Base-by-base conservation (phyloP, 2,888 invertebrate genomes). In the Himalopsyche anomala region DNA sequence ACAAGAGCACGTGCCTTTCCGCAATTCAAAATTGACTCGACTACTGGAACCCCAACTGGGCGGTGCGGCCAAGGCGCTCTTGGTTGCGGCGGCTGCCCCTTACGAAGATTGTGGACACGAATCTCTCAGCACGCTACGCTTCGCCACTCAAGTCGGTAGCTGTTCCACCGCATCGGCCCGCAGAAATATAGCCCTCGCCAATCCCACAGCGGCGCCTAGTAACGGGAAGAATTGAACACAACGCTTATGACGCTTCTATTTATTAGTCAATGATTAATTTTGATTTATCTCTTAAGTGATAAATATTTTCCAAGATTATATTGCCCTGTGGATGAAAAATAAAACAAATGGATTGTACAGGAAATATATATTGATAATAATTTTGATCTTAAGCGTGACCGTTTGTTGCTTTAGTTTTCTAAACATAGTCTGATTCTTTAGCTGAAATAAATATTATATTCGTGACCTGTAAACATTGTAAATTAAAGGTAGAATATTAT, bases 61-160 rank as follows among this genome's bases (percentile, higher is more conserved):
- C 8, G 97, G 97, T 0, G 96, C 96, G 90, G 96, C 96, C 0
- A 97, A 97, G 90, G 96, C 96, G 0, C 91, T 97, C 2, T 96
- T 97, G 96, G 95, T 97, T 89, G 94, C 97, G 1, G 96, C 97
- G 90, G 94, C 97, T 36, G 94, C 96, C 0, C 97, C 97, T 0
- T 93, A 95, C 82, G 95, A 95, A 84, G 95, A 96, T 56, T 95
- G 95, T 89, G 95, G 94, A 89, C 93, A 92, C 56, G 97, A 97
- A 91, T 95, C 95, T 0, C 91, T 96, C 0, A 96, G 95, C 90
- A 96, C 96, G 0, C 91, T 97, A 62, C 92, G 96, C 55, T 97
- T 97, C 90, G 97, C 96, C 19, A 94, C 95, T 11, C 95, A 94
- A 90, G 96, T 96, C 0, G 96, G 96, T 89, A 94, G 94, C 81